These are phyloP conservation scores for Coracopsis vasa DNA, from an alignment of 2,113 vertebrate species.

Conservation along the genomic window DNA sequence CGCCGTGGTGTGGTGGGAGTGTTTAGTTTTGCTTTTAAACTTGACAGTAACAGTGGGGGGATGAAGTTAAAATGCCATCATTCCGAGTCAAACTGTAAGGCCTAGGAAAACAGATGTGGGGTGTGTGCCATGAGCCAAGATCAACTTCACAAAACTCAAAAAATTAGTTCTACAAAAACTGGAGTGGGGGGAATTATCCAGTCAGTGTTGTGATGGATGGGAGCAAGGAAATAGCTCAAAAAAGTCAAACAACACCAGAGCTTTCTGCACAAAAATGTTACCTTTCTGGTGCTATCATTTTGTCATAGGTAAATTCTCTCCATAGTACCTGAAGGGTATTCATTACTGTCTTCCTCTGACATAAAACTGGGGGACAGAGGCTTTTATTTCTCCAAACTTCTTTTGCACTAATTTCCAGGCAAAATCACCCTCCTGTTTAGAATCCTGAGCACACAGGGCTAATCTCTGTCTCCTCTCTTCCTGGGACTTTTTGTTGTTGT, in stretches of 20 bases:
- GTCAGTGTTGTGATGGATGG: not conserved
- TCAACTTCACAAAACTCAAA: slow-evolving; percentile 43
- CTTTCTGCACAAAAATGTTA: not conserved
- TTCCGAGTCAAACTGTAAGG: slow-evolving; percentile 23
- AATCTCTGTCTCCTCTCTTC: not conserved
- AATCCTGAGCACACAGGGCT: not conserved
- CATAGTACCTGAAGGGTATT: not conserved
- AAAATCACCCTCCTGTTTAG: not conserved
- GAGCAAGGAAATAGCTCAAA: slow-evolving; percentile 8
- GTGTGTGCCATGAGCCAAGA: slow-evolving; percentile 43
- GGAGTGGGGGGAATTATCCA: not conserved
- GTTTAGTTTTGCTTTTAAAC: not conserved
- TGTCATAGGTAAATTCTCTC: not conserved
- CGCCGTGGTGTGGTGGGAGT: not conserved
- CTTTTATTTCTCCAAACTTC: not conserved
- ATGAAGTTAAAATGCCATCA: slow-evolving; percentile 30
- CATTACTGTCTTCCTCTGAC: not conserved
- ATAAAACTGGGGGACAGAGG: not conserved
- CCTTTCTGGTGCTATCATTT: not conserved
- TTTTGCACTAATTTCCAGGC: not conserved
- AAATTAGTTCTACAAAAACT: slow-evolving; percentile 23
- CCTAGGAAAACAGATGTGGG: slow-evolving; percentile 62
- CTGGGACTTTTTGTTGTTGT: not conserved
- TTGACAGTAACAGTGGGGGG: slow-evolving; percentile 17
- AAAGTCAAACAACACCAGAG: not conserved